These are phyloP conservation scores for Sylvia borin DNA, from an alignment of 2,797 vertebrate species.

Conservation along the genomic window DNA sequence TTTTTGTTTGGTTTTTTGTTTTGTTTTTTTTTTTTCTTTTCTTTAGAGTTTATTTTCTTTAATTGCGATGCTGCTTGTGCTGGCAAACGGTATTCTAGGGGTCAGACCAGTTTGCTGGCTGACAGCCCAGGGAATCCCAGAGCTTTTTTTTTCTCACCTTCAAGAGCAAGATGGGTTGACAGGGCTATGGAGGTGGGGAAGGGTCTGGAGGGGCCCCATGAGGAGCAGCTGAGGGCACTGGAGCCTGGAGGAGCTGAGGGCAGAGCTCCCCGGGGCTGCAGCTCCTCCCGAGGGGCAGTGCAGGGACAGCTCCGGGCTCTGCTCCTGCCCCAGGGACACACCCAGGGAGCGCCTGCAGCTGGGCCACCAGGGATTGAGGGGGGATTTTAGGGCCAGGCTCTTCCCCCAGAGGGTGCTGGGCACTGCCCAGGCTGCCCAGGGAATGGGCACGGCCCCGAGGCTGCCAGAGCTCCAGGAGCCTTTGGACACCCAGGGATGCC, in stretches of 20 bases:
- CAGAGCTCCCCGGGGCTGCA: not conserved
- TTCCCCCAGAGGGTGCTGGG: not conserved
- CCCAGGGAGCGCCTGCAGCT: no score
- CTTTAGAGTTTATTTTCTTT: not conserved
- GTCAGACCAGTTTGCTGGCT: not conserved
- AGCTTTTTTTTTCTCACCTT: not conserved
- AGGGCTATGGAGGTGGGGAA: not conserved
- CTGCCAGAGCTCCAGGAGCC: not conserved
- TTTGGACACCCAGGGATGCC: not conserved
- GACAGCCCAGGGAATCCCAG: not conserved
- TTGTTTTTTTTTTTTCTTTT: fast-evolving
- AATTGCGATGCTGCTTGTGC: not conserved
- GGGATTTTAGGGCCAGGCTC: not conserved
- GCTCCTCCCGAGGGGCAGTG: no score
- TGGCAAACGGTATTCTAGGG: not conserved
- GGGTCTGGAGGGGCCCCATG: not conserved
- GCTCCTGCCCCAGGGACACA: no score
- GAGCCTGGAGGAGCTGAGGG: not conserved
- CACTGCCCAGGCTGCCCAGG: not conserved
- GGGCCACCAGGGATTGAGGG: not conserved
- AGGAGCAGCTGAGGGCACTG: not conserved
- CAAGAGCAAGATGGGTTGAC: not conserved
- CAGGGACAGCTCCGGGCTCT: no score
- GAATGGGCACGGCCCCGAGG: not conserved
- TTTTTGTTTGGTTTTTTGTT: no score